Conservation (phyloP, 2,797 vertebrate genomes). For the Naso thynnoides region DNA sequence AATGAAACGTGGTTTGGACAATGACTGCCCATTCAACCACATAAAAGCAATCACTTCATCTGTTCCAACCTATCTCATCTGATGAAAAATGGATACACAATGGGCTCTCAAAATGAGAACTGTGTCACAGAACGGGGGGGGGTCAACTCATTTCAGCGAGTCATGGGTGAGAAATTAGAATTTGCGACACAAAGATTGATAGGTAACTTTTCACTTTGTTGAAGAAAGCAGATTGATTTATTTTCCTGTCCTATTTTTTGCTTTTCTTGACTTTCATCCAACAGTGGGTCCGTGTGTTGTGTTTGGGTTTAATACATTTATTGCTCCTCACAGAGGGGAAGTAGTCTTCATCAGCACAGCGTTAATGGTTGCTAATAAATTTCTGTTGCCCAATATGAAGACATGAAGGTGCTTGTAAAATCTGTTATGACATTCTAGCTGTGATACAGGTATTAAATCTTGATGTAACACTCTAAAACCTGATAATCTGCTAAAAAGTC, state of each 20-base stretch:
- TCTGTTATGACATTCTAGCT: slow-evolving; percentile 34
- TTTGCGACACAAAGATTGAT: slow-evolving; percentile 49
- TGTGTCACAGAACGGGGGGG: slow-evolving; percentile 34
- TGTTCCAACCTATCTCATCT: slow-evolving; percentile 55
- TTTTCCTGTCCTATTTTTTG: slow-evolving; percentile 20
- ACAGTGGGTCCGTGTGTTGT: neutral
- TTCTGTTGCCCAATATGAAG: slow-evolving; percentile 35
- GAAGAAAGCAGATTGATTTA: slow-evolving; percentile 22
- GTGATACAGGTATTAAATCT: slow-evolving; percentile 22
- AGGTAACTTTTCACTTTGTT: slow-evolving; percentile 12
- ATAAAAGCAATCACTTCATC: slow-evolving; percentile 68
- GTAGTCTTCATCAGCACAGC: slow-evolving; percentile 1
- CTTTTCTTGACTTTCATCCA: slow-evolving; percentile 9
- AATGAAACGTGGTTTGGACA: slow-evolving; percentile 53
- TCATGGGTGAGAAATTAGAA: slow-evolving; percentile 45
- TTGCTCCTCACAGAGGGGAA: neutral
- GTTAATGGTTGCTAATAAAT: slow-evolving; percentile 26
- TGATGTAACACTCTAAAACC: neutral
- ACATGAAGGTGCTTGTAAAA: slow-evolving; percentile 27
- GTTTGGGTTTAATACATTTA: slow-evolving; percentile 9
- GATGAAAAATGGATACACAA: slow-evolving; percentile 52
- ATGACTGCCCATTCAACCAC: slow-evolving; percentile 60
- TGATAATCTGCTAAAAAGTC: neutral
- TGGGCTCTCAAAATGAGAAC: slow-evolving; percentile 28
- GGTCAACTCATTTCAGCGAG: slow-evolving; percentile 38